A percentile compares a stretch with the other conserved stretches of the same genome.
Conservation (phyloP, 2,797 vertebrate genomes). For the Ataeniobius toweri region DNA sequence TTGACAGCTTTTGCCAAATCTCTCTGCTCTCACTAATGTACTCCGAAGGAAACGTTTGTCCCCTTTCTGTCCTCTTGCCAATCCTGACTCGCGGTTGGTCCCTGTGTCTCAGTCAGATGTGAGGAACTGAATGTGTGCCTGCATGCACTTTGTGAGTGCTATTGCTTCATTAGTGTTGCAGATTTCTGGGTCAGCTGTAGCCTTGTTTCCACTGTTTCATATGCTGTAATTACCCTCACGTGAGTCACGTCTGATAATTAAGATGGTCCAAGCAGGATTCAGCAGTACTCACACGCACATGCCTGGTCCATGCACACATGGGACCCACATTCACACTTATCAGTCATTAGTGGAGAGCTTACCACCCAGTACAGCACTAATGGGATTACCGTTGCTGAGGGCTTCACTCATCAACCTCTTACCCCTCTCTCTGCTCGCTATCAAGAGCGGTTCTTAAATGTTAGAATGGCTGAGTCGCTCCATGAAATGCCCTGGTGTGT, state of each 20-base stretch:
- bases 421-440: conserved; percentile 43
- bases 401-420: conserved; percentile 64
- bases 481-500: not conserved
- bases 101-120: conserved; percentile 42
- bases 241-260: conserved; percentile 71
- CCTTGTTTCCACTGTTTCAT: conserved; percentile 60
- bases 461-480: not conserved
- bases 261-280: conserved; percentile 46
- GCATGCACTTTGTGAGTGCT: conserved; percentile 27
- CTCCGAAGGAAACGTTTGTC: conserved; percentile 61
- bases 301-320: conserved; percentile 10
- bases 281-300: conserved; percentile 6
- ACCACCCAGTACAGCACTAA: conserved; percentile 63
- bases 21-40: conserved; percentile 57
- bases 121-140: conserved; percentile 23
- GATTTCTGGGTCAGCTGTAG: conserved; percentile 68
- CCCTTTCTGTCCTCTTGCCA: conserved; percentile 38
- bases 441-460: conserved; percentile 36
- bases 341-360: conserved; percentile 62
- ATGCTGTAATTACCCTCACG: conserved; percentile 71
- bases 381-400: conserved; percentile 72
- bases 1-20: conserved; percentile 65
- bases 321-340: conserved; percentile 49
- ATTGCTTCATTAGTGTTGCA: conserved; percentile 56
- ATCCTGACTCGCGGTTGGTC: conserved; percentile 18